Evolutionary conservation across 2,888 invertebrate genomes (phyloP).

Genomic region (Scaeva pyrastri): DNA sequence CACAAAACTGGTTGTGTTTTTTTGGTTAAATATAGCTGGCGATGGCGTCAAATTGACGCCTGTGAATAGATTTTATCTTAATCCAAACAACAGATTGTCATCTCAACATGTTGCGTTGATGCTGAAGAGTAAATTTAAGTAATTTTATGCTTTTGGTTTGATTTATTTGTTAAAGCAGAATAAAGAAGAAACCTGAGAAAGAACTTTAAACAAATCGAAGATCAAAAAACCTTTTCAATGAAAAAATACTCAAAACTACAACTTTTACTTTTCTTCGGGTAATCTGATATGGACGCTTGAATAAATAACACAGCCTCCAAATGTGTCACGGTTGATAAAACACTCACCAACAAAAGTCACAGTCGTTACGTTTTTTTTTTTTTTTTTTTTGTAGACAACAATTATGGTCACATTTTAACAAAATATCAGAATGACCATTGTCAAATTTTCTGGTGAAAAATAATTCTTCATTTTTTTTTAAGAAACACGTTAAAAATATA

Average conservation of each 20-base stretch:
- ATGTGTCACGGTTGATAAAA: constrained; percentile 60
- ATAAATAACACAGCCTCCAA: constrained; percentile 54
- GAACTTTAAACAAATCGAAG: constrained; percentile 25
- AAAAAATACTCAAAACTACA: constrained; percentile 27
- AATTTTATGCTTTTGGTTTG: constrained; percentile 6
- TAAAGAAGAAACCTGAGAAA: constrained; percentile 12
- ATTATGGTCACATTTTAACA: no score
- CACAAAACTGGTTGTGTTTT: constrained; percentile 58
- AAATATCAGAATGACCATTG: no score
- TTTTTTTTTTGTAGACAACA: no score
- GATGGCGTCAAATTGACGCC: constrained; percentile 64
- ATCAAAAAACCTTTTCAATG: constrained; percentile 28
- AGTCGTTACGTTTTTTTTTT: background rate
- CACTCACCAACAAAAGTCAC: background rate
- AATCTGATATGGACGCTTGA: constrained; percentile 39
- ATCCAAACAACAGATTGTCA: constrained; percentile 57
- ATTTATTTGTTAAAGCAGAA: background rate
- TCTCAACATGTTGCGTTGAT: constrained; percentile 63
- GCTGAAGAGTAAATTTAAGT: constrained; percentile 46
- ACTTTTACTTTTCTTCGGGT: constrained; percentile 70
- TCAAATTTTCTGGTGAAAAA: no score
- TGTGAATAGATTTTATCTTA: constrained; percentile 14
- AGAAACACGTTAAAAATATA: no score
- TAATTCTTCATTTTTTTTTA: no score
- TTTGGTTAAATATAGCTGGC: constrained; percentile 26